These are phyloP conservation scores for Acanthurus lineatus DNA, from an alignment of 2,797 vertebrate species.

Conservation along the genomic window DNA sequence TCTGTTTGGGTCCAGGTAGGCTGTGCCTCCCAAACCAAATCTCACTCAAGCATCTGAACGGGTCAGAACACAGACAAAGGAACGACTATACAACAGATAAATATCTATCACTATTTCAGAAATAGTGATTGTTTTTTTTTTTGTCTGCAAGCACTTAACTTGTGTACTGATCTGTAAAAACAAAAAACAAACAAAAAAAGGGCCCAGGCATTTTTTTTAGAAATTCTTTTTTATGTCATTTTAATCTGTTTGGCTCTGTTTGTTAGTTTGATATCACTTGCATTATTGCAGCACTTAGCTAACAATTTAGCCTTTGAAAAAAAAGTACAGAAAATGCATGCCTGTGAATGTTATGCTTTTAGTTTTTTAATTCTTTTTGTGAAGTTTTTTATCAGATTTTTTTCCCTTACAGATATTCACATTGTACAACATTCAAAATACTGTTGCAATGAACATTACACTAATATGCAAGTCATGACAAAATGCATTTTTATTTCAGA, in stretches of 20 bases:
- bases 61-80: not conserved
- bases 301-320: not conserved
- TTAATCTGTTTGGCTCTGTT: conserved; percentile 34
- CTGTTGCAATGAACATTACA: conserved; percentile 1
- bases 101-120: not conserved
- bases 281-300: conserved; percentile 2
- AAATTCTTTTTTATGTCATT: conserved; percentile 14
- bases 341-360: conserved; percentile 3
- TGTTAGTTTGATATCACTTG: conserved; percentile 5
- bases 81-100: not conserved
- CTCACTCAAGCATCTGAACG: not conserved
- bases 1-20: conserved; percentile 66
- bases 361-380: conserved; percentile 2
- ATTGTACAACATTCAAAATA: conserved; percentile 18
- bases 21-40: conserved; percentile 8
- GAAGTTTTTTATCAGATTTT: not conserved
- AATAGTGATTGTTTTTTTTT: not conserved
- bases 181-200: no score
- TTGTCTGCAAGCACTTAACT: not conserved
- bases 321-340: not conserved
- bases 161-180: not conserved
- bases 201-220: not conserved
- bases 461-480: not conserved
- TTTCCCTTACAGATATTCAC: not conserved
- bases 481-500: conserved; percentile 35